Conservation (phyloP, 2,113 vertebrate species). For the Pseudorectes ferrugineus region DNA sequence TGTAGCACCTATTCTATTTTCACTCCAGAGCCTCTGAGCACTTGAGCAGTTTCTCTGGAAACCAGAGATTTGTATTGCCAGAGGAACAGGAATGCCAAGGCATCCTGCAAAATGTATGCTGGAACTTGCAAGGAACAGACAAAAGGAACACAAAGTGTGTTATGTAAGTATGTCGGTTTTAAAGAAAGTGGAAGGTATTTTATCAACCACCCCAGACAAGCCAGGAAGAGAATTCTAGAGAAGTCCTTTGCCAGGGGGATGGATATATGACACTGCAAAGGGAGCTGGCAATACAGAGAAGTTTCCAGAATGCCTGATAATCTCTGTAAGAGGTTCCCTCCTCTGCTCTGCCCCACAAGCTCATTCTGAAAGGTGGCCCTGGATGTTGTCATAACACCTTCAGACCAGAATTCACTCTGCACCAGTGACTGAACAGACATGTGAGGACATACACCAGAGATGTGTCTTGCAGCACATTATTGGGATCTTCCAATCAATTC, state of each 20-base stretch:
- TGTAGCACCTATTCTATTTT: slow-evolving; percentile 6
- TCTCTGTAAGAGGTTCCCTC: background rate
- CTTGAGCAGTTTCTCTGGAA: slow-evolving; percentile 52
- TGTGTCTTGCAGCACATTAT: background rate
- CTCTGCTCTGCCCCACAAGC: background rate
- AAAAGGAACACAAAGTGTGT: background rate
- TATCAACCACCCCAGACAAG: background rate
- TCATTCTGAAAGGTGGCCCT: background rate
- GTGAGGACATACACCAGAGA: background rate
- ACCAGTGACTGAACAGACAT: background rate
- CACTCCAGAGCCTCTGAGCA: background rate
- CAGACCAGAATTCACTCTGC: background rate
- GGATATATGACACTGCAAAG: background rate
- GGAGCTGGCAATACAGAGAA: background rate
- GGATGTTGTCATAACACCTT: accelerated
- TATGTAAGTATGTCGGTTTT: background rate
- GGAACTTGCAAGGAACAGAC: background rate
- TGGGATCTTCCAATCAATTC: background rate
- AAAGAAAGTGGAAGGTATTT: background rate
- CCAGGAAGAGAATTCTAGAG: background rate
- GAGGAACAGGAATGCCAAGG: background rate
- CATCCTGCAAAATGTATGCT: background rate
- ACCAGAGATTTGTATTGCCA: background rate
- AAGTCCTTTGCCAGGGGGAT: background rate
- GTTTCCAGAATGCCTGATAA: background rate